Evolutionary conservation across 2,888 invertebrate species (phyloP).

Genomic region (Ophion slaviceki): DNA sequence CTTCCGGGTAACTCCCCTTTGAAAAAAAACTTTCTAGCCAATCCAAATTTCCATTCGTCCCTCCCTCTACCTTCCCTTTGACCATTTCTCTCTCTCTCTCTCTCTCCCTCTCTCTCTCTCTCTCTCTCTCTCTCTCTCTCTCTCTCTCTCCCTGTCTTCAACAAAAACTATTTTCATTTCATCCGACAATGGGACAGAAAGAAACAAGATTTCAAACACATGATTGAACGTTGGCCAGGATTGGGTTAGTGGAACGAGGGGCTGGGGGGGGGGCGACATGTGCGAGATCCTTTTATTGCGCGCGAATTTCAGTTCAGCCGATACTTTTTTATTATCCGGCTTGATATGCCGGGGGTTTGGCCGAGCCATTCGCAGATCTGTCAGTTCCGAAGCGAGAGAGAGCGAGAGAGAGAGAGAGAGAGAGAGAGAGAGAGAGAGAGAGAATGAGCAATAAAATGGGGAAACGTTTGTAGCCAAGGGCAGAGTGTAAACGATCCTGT

Average conservation of each 20-base stretch:
- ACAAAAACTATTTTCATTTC: neutral
- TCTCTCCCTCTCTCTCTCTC: neutral
- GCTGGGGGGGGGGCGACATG: neutral
- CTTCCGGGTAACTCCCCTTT: neutral
- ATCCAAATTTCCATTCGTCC: neutral
- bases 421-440: neutral
- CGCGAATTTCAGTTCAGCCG: neutral
- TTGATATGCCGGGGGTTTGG: neutral
- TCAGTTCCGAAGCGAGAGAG: neutral
- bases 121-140: neutral
- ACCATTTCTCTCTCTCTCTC: neutral
- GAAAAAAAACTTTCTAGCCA: neutral
- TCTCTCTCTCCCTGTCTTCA: neutral
- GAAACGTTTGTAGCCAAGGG: neutral
- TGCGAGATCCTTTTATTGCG: neutral
- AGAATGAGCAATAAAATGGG: neutral
- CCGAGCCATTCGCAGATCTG: neutral
- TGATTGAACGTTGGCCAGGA: neutral
- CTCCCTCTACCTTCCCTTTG: neutral
- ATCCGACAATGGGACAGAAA: neutral
- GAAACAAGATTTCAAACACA: neutral
- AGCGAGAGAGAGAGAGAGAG: neutral
- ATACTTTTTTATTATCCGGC: constrained; percentile 5
- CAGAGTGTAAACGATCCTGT: neutral
- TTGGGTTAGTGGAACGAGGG: neutral